Percentiles rank a stretch among this genome's conserved stretches.
Evolutionary conservation across 2,113 vertebrate genomes (phyloP).

Genomic region (Sturnira hondurensis): DNA sequence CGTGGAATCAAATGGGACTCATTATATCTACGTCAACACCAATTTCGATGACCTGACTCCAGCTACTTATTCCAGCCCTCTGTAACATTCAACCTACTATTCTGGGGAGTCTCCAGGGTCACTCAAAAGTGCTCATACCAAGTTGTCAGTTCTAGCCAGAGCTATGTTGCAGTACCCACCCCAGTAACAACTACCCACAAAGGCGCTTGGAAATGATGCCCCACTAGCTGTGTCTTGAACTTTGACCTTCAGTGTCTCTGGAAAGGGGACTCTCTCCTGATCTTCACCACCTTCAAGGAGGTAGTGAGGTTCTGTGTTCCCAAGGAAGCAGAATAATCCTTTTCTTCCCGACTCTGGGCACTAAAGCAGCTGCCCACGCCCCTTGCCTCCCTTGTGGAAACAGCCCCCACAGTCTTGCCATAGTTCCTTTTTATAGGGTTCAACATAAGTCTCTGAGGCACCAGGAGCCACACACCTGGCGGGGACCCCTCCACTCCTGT

Average conservation of each 20-base stretch:
- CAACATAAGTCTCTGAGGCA: background rate
- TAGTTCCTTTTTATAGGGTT: background rate
- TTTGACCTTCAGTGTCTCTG: background rate
- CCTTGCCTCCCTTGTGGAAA: background rate
- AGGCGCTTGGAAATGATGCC: background rate
- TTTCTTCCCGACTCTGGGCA: background rate
- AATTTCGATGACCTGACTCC: background rate
- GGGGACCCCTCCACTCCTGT: background rate
- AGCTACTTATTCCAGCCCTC: background rate
- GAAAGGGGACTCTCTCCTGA: background rate
- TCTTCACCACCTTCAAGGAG: background rate
- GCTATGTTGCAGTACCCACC: background rate
- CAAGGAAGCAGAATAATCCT: background rate
- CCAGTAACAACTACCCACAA: background rate
- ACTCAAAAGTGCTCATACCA: background rate
- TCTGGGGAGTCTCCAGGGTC: background rate
- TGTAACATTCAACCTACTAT: background rate
- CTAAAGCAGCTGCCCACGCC: background rate
- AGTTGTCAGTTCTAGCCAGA: background rate
- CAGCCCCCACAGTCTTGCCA: too few relatives aligned
- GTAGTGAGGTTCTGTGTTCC: background rate
- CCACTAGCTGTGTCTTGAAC: background rate
- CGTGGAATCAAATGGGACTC: background rate
- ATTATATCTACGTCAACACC: background rate
- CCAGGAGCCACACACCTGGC: background rate